phyloP scores from a whole-genome alignment of 2,888 invertebrate genomes.

The Polymixis flavicincta region DNA sequence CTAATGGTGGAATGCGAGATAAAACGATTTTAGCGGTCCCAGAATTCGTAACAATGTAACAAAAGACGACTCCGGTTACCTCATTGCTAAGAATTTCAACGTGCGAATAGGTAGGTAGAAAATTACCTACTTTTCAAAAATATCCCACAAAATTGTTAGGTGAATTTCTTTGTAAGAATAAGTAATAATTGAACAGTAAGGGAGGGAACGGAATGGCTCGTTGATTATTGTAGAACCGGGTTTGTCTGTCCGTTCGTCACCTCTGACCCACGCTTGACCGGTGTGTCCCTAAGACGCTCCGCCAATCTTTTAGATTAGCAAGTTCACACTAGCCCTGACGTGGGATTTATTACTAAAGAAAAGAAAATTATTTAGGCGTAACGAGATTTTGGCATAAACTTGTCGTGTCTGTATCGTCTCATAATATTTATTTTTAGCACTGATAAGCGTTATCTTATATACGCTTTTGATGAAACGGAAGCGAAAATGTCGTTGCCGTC shows the following conservation, averaged over 20 bases:
- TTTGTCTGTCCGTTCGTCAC: constrained; percentile 86
- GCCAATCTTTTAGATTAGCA: constrained; percentile 80
- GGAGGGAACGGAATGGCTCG: constrained; percentile 67
- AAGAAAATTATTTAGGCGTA: background rate
- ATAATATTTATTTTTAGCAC: constrained; percentile 39
- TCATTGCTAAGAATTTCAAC: constrained; percentile 56
- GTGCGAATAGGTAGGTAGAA: constrained; percentile 55
- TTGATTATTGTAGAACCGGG: constrained; percentile 77
- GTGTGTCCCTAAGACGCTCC: constrained; percentile 69
- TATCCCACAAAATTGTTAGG: constrained; percentile 53
- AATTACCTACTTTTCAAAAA: constrained; percentile 47
- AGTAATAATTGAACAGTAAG: constrained; percentile 60
- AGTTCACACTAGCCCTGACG: constrained; percentile 74
- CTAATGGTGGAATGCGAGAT: constrained; percentile 66
- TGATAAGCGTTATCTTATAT: constrained; percentile 43
- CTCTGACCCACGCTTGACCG: constrained; percentile 89
- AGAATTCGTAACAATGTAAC: constrained; percentile 58
- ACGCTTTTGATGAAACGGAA: constrained; percentile 35
- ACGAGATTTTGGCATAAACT: background rate
- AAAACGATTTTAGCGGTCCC: constrained; percentile 56
- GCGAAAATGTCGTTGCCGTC: constrained; percentile 16
- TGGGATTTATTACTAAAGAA: constrained; percentile 37
- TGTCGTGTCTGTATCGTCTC: background rate
- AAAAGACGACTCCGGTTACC: constrained; percentile 43
- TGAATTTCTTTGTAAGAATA: constrained; percentile 52